These are phyloP conservation scores for Euphonia xanthogaster DNA, from an alignment of 2,797 vertebrate species.

Conservation along the genomic window DNA sequence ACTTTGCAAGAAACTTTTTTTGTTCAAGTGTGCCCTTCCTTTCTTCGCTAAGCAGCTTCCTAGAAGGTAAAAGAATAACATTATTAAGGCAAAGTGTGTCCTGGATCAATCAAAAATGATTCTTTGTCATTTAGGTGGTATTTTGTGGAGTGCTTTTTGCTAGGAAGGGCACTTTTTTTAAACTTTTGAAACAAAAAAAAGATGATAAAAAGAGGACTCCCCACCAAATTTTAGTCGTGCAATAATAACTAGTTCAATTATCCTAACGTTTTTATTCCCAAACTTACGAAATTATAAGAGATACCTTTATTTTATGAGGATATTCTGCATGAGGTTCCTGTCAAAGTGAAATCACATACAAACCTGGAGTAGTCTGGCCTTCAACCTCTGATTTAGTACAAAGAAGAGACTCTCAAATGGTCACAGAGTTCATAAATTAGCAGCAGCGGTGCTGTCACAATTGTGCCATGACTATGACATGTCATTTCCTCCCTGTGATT, in stretches of 20 bases:
- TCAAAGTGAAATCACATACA: background rate
- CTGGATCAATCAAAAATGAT: background rate
- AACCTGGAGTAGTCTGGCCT: background rate
- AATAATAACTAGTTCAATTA: background rate
- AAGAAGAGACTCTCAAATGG: background rate
- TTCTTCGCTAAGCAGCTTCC: background rate
- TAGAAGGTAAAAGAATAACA: background rate
- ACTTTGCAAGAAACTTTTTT: background rate
- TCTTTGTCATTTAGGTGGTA: background rate
- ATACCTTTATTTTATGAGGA: background rate
- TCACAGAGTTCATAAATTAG: background rate
- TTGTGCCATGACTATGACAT: background rate
- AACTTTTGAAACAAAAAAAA: background rate
- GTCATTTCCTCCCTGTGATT: constrained; percentile 8
- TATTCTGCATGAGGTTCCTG: background rate
- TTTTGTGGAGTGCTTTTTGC: background rate
- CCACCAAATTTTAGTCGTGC: background rate
- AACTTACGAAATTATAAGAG: background rate
- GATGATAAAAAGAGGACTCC: background rate
- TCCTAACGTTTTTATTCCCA: background rate
- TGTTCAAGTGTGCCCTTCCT: background rate
- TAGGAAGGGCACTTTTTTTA: rapidly evolving
- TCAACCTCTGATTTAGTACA: background rate
- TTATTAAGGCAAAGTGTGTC: background rate
- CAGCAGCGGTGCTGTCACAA: background rate